These are phyloP conservation scores for Oophaga pumilio DNA, from an alignment of 2,113 vertebrate genomes.

Conservation along the genomic window DNA sequence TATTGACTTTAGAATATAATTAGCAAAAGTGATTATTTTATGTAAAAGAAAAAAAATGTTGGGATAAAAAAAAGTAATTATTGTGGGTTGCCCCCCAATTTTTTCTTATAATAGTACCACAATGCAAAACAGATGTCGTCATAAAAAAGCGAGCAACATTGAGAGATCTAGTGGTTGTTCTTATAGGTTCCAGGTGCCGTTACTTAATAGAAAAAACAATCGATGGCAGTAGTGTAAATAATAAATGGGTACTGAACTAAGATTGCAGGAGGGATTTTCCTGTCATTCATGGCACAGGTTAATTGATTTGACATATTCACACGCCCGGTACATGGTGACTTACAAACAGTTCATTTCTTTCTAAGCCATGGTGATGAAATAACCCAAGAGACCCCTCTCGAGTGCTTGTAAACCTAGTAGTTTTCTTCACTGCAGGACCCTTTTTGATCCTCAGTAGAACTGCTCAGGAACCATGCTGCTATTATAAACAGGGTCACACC, in stretches of 20 bases:
- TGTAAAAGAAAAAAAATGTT: no score
- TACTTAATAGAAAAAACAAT: background rate
- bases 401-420: constrained; percentile 26
- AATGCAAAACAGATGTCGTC: no score
- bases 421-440: background rate
- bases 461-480: background rate
- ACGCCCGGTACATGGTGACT: background rate
- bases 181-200: background rate
- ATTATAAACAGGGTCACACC: constrained; percentile 25
- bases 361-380: constrained; percentile 3
- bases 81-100: no score
- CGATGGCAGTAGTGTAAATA: background rate
- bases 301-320: background rate
- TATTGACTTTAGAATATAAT: no score
- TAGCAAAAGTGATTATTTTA: no score
- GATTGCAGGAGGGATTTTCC: background rate
- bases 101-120: no score
- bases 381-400: constrained; percentile 14
- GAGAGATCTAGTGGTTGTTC: background rate
- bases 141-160: no score
- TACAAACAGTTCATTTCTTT: background rate
- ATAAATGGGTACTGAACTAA: background rate
- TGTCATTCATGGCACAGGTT: constrained; percentile 1
- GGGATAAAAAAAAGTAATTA: no score
- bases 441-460: constrained; percentile 27